Evolutionary conservation across 1,140 invertebrate genomes (phyloP), one percentile per base, ranked within the genome.

Genomic region (Lepidurus couesii): DNA sequence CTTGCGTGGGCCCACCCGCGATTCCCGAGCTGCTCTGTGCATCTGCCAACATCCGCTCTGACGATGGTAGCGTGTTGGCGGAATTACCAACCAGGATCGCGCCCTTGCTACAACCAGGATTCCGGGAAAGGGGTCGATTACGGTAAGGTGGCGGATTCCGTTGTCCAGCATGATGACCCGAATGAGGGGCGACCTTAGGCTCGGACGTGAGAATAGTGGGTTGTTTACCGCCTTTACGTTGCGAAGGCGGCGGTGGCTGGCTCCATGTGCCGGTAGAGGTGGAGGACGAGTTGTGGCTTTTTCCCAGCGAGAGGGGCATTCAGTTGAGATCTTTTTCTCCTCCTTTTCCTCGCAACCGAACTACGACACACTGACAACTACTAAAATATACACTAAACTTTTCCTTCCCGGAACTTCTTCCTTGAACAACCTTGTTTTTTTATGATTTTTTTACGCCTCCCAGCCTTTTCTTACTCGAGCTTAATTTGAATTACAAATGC

Each of bases 81-180:
- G 53, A 65, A 65, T 65, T 9, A 65, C 34, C 34, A 34, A 34
- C 34, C 34, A 34, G 4, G 34, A 34, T 34, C 34, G 21, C 53
- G 53, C 53, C 53, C 21, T 65, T 65, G 7, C 21, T 65, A 21
- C 34, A 34, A 34, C 16, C 9, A 13, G 53, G 53, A 21, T 65
- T 65, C 16, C 53, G 53, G 53, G 53, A 65, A 13, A 65, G 53
- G 53, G 53, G 53, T 65, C 53, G 53, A 65, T 65, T 65, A 65
- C 53, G 53, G 53, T 65, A 65, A 13, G 53, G 53, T 7, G 53
- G 53, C 8, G 53, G 53, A 16, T 9, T 65, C 1, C 53, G 53
- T 65, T 65, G 53, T 13, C 21, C 21, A 65, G 21, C 53, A 65
- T 65, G 53, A 21, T 65, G 53, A 21, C 53, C 53, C 53, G 53